phyloP scores from a whole-genome alignment of 2,888 invertebrate species.

The Bombylius major region DNA sequence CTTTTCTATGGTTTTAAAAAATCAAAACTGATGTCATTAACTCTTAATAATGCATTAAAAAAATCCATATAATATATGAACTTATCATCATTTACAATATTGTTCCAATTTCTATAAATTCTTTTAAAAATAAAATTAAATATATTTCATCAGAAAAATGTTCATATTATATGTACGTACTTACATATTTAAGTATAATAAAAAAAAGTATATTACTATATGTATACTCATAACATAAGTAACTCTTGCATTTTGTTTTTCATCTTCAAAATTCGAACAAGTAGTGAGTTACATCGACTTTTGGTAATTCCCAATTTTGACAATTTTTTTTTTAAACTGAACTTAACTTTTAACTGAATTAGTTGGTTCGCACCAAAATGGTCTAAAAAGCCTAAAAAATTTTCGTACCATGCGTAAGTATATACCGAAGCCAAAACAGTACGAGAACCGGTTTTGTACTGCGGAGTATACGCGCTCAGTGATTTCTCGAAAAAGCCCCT shows the following conservation, averaged over 20 bases:
- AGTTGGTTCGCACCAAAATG: too few relatives aligned
- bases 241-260: conserved; percentile 22
- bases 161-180: neutral
- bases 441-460: too few relatives aligned
- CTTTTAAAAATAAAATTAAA: neutral
- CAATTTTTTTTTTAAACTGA: conserved; percentile 25
- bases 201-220: too few relatives aligned
- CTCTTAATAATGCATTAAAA: conserved; percentile 17
- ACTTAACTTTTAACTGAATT: too few relatives aligned
- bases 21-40: conserved; percentile 21
- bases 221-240: neutral
- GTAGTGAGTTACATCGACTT: conserved; percentile 40
- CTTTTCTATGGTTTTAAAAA: conserved; percentile 19
- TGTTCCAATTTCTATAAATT: conserved; percentile 9
- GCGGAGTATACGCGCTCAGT: too few relatives aligned
- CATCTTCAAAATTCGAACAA: conserved; percentile 35
- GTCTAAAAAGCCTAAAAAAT: too few relatives aligned
- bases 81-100: neutral
- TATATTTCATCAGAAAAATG: neutral
- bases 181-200: too few relatives aligned
- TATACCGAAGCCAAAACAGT: too few relatives aligned
- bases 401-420: too few relatives aligned
- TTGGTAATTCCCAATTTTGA: conserved; percentile 38
- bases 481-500: too few relatives aligned
- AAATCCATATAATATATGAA: conserved; percentile 23